Percentiles rank a stretch among this genome's conserved stretches.
These are phyloP conservation scores for Caenorhabditis afra DNA, from an alignment of 2,888 invertebrate genomes.

Conservation along the genomic window DNA sequence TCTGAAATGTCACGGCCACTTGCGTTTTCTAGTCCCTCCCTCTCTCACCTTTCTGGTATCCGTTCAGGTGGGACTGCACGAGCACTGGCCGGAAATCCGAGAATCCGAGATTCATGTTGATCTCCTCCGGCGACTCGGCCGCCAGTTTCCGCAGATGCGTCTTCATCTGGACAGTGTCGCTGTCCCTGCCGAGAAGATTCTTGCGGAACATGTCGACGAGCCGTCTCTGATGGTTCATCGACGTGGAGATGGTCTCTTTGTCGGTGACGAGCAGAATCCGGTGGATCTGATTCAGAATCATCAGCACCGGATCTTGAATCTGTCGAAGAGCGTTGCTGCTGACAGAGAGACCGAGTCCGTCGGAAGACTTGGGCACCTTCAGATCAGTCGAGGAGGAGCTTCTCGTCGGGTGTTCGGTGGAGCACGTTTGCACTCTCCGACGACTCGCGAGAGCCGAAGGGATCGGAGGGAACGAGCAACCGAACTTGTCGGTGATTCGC, in stretches of 20 bases:
- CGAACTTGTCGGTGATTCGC: slow-evolving; percentile 29
- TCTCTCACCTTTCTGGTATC: slow-evolving; percentile 38
- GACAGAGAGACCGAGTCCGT: slow-evolving; percentile 43
- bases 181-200: slow-evolving; percentile 58
- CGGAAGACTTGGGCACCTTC: slow-evolving; percentile 26
- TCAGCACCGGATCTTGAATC: slow-evolving; percentile 70
- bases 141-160: slow-evolving; percentile 69
- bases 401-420: slow-evolving; percentile 48
- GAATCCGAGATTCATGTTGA: slow-evolving; percentile 71
- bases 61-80: slow-evolving; percentile 60
- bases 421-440: slow-evolving; percentile 56
- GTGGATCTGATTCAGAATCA: slow-evolving; percentile 69
- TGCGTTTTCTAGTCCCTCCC: too few species aligned
- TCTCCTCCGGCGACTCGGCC: slow-evolving; percentile 61
- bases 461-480: slow-evolving; percentile 25
- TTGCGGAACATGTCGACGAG: slow-evolving; percentile 69
- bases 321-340: slow-evolving; percentile 67
- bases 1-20: slow-evolving; percentile 46
- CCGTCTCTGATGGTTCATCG: slow-evolving; percentile 59
- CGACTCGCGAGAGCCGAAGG: slow-evolving; percentile 35
- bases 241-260: slow-evolving; percentile 30
- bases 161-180: slow-evolving; percentile 64
- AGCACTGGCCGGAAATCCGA: slow-evolving; percentile 71
- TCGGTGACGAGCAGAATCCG: slow-evolving; percentile 59
- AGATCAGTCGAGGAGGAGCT: slow-evolving; percentile 54